phyloP scores from a whole-genome alignment of 2,113 vertebrate species.

The Anser cygnoides region DNA sequence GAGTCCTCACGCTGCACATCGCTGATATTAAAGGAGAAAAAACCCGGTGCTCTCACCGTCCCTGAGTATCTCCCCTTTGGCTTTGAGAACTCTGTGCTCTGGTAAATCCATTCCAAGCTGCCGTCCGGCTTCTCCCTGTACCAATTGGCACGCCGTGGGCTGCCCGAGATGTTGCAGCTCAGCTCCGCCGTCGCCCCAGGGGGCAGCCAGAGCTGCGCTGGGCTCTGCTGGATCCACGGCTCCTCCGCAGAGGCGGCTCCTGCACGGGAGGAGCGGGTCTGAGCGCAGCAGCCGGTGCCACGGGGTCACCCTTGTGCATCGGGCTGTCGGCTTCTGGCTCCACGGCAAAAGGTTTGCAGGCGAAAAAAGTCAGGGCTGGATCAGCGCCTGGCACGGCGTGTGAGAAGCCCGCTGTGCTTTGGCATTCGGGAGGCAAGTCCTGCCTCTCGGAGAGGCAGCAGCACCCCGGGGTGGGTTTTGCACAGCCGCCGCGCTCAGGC shows the following conservation, averaged over 20 bases:
- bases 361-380: too few relatives aligned
- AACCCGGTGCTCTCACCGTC: accelerated
- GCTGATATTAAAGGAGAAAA: neutral
- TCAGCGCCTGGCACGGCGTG: too few relatives aligned
- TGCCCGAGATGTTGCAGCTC: accelerated
- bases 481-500: too few relatives aligned
- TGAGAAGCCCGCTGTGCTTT: too few relatives aligned
- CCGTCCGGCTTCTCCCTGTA: neutral
- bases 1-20: neutral
- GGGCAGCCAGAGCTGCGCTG: neutral
- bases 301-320: too few relatives aligned
- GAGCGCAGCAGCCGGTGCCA: too few relatives aligned
- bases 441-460: too few relatives aligned
- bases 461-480: too few relatives aligned
- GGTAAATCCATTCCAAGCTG: neutral
- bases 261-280: neutral
- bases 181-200: neutral
- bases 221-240: accelerated
- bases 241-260: neutral
- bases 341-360: too few relatives aligned
- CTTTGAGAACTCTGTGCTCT: accelerated
- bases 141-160: accelerated
- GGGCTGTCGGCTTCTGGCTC: too few relatives aligned
- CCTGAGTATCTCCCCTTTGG: accelerated
- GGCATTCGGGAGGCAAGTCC: too few relatives aligned